These are phyloP conservation scores for Azemiops feae DNA, from an alignment of 2,113 vertebrate genomes.

Conservation along the genomic window DNA sequence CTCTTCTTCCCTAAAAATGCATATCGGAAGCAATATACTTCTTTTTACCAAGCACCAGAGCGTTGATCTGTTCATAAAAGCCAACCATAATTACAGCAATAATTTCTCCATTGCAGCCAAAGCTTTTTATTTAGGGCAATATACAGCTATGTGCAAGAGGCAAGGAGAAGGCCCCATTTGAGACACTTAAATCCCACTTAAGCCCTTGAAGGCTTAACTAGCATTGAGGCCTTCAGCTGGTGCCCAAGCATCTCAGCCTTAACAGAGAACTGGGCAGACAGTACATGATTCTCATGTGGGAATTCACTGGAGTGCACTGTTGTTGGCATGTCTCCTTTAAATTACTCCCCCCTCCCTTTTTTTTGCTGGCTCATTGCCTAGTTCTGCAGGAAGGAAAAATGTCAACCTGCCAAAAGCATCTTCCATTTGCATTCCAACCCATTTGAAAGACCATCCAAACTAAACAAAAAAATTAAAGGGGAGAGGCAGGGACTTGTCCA, in stretches of 20 bases:
- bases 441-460: constrained; percentile 65
- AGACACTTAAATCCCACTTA: constrained; percentile 33
- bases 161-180: constrained; percentile 35
- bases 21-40: constrained; percentile 5
- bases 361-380: constrained; percentile 64
- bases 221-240: constrained; percentile 24
- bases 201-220: constrained; percentile 16
- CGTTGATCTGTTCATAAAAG: constrained; percentile 30
- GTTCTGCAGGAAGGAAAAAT: constrained; percentile 55
- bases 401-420: constrained; percentile 69
- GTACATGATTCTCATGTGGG: constrained; percentile 51
- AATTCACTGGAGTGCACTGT: constrained; percentile 55
- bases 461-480: constrained; percentile 42
- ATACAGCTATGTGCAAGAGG: constrained; percentile 47
- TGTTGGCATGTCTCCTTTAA: constrained; percentile 54
- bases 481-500: constrained; percentile 62
- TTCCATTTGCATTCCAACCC: constrained; percentile 67
- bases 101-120: constrained; percentile 37
- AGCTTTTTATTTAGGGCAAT: constrained; percentile 46
- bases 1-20: constrained; percentile 6
- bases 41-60: constrained; percentile 22
- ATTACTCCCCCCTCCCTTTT: constrained; percentile 59
- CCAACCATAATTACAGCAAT: constrained; percentile 42
- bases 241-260: constrained; percentile 56
- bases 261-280: constrained; percentile 58